Base-by-base conservation (phyloP, 2,888 invertebrate species). In the Ischnus inquisitorius region DNA sequence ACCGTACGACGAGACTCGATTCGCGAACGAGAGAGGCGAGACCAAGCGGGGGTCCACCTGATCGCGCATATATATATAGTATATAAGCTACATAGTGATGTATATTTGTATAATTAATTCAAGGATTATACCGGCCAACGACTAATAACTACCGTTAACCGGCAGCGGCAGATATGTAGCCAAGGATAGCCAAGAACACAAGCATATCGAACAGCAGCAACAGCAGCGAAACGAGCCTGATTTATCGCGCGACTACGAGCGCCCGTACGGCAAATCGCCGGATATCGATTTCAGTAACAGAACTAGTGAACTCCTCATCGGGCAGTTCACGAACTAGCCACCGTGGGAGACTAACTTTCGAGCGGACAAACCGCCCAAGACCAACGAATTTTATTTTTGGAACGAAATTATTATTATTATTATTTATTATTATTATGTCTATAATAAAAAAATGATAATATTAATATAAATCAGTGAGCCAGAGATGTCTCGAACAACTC, bases 51-150 rank as follows among this genome's bases (percentile, higher is more conserved):
- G 62, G 60, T 84, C 79, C 80, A 77, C 46, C 68, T 14, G 72
- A 19, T 80, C 71, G 76, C 22, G 48, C 68, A 48, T 46, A 62
- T 22, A 46, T 34, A 43, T 4, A 34, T 67, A 8, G 68, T 34
- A 51, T 41, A 48, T 75, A 16, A 51, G n/a, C 57, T 41, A 41
- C 68, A 43, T 57, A 62, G 64, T 34, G 74, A 71, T 43, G 85
- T 12, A 64, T 88, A 88, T 89, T 88, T 89, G 86, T 88, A 88
- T 88, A 90, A 89, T 90, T 88, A 89, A 90, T 88, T 88, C 88
- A 88, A 78, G 87, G 87, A 89, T 90, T 88, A 88, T 88, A 87
- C 83, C 82, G 85, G 72, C 82, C 78, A 88, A 76, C 83, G 77
- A 76, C 84, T 85, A 85, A 87, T 85, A 84, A 87, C 83, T 80